Base-by-base conservation (phyloP, 2,113 vertebrate species). In the Bubalus kerabau region DNA sequence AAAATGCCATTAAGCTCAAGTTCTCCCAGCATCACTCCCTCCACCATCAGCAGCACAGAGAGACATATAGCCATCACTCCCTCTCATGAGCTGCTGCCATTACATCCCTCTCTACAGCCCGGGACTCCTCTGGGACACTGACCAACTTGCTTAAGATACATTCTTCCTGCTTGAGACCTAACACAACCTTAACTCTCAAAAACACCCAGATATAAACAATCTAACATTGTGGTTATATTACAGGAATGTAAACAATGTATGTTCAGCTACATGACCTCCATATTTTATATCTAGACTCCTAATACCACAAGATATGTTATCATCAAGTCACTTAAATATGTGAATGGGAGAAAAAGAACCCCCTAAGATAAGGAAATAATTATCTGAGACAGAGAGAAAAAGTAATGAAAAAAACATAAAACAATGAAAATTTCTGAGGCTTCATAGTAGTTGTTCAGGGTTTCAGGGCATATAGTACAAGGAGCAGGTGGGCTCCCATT, bases 31-130 rank as follows among this genome's bases (percentile, higher is more conserved):
- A 57, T 87, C 36, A 16, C 30, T 12, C 46, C 17, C 7, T 64
- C 5, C 82, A 15, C n/a, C 32, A 26, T 89, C 36, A 36, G 1
- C 64, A 60, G 17, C 28, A 19, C 23, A 15, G 2, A 6, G 13
- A 3, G 4, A 23, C 17, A 26, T 6, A n/a, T 7, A 76, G 28
- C 6, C 30, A 12, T 71, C 30, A 2, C 28, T 24, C 6, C 32
- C 4, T 60, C 36, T 26, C 28, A 9, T 1, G 14, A 10, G n/a
- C 16, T 8, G 9, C n/a, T 64, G 15, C 13, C 62, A 21, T 7
- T 54, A 5, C 14, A n/a, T 2, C 3, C 3, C n/a, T 56, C 4
- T 62, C 12, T 5, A 19, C 6, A 36, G 43, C 21, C 2, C 2
- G 36, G 23, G 4, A 16, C 13, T 92, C 36, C 57, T 60, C 57